Evolutionary conservation across 2,113 vertebrate species (phyloP).

Genomic region (Neolamprologus sp.): DNA sequence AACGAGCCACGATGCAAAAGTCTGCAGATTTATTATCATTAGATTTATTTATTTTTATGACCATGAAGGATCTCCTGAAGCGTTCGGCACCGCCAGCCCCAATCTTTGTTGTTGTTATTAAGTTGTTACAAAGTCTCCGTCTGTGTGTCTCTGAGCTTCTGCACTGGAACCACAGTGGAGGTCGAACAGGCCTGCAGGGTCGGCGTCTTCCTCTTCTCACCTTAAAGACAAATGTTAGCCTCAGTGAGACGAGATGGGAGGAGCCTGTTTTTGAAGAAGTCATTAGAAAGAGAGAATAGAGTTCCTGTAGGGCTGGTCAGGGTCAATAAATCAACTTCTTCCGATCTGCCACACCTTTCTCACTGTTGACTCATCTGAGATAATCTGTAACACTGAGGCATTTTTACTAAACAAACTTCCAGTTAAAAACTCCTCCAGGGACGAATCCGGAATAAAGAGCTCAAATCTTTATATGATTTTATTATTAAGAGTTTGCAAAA

Average conservation of each 20-base stretch:
- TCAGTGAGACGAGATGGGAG: neutral
- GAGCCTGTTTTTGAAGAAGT: neutral
- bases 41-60: neutral
- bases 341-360: rapidly evolving
- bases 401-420: neutral
- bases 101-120: rapidly evolving
- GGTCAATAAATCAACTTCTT: neutral
- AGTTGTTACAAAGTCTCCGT: neutral
- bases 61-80: neutral
- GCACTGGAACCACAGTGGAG: neutral
- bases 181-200: neutral
- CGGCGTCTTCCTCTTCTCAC: neutral
- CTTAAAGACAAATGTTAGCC: neutral
- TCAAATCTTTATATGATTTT: neutral
- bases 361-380: neutral
- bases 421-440: neutral
- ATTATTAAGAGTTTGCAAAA: neutral
- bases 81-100: neutral
- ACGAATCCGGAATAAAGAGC: neutral
- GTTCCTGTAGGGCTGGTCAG: neutral
- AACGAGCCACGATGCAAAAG: rapidly evolving
- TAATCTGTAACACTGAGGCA: rapidly evolving
- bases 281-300: neutral
- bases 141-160: neutral
- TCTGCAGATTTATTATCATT: neutral